phyloP scores from a whole-genome alignment of 1,140 invertebrate species.

The Atopsyche davidsoni region DNA sequence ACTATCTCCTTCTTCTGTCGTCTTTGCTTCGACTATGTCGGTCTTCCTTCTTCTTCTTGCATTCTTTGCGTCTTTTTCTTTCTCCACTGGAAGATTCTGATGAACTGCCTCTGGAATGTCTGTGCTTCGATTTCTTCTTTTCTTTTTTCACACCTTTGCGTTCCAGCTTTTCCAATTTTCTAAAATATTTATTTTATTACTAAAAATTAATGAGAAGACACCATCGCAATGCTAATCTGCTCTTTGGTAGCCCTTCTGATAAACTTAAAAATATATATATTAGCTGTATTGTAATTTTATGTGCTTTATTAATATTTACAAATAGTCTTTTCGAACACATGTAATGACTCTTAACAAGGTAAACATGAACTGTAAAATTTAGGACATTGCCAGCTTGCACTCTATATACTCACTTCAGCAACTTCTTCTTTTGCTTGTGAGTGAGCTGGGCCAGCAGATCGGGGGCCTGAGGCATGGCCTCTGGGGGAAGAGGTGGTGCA shows the following conservation, averaged over 20 bases:
- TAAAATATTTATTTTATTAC: too few species aligned
- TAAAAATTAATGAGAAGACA: too few species aligned
- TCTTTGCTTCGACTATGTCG: constrained; percentile 22
- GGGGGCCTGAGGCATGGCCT: constrained; percentile 58
- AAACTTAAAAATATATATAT: too few species aligned
- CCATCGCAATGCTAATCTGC: too few species aligned
- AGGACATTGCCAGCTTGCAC: too few species aligned
- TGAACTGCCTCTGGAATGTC: constrained; percentile 16
- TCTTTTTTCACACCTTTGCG: constrained; percentile 55
- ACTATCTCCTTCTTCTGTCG: constrained; percentile 9
- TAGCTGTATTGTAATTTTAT: too few species aligned
- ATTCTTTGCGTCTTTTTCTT: constrained; percentile 33
- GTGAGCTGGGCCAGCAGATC: constrained; percentile 76
- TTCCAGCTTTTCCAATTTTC: constrained; percentile 73
- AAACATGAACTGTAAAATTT: too few species aligned
- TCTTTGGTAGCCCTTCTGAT: too few species aligned
- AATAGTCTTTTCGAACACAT: too few species aligned
- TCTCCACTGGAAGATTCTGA: constrained; percentile 25
- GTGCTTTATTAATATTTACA: too few species aligned
- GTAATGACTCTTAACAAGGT: too few species aligned
- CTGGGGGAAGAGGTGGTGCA: constrained; percentile 39
- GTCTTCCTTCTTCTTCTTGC: constrained; percentile 29
- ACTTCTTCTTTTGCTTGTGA: constrained; percentile 84
- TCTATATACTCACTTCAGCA: constrained; percentile 79
- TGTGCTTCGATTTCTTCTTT: constrained; percentile 46